A percentile compares a stretch with the other conserved stretches of the same genome.
These are phyloP conservation scores for Eurypyga helias DNA, from an alignment of 2,113 vertebrate genomes.

Conservation along the genomic window DNA sequence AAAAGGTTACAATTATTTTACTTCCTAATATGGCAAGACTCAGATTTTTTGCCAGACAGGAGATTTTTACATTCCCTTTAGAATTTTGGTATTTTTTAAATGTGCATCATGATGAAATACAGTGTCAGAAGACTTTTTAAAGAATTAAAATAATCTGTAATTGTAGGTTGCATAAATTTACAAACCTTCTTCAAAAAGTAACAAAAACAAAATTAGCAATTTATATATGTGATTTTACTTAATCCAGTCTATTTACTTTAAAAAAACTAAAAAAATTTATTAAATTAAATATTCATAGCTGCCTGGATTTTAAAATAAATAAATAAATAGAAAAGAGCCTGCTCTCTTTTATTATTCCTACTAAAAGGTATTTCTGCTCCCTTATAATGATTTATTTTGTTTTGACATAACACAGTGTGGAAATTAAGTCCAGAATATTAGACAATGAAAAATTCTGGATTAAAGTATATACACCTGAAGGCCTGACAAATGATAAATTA, in stretches of 20 bases:
- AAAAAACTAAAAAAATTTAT: not conserved
- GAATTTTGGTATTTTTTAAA: not conserved
- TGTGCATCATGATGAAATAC: not conserved
- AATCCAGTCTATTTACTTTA: not conserved
- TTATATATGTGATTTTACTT: not conserved
- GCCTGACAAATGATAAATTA: conserved; percentile 51
- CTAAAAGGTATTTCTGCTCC: not conserved
- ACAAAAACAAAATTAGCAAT: not conserved
- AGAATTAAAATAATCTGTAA: not conserved
- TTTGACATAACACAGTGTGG: not conserved
- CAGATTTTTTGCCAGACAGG: not conserved
- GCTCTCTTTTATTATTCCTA: not conserved
- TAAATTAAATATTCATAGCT: not conserved
- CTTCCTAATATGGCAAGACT: not conserved
- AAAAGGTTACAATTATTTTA: not conserved
- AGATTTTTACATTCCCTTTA: not conserved
- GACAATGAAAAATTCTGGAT: not conserved
- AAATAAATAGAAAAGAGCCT: accelerated
- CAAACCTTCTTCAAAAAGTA: not conserved
- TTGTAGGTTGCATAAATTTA: not conserved
- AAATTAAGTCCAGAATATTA: not conserved
- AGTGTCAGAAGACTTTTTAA: not conserved
- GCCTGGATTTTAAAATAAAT: not conserved
- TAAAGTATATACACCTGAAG: not conserved
- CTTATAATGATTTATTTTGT: not conserved